These are phyloP conservation scores for Xiphophorus hellerii DNA, from an alignment of 2,113 vertebrate genomes.

Conservation along the genomic window DNA sequence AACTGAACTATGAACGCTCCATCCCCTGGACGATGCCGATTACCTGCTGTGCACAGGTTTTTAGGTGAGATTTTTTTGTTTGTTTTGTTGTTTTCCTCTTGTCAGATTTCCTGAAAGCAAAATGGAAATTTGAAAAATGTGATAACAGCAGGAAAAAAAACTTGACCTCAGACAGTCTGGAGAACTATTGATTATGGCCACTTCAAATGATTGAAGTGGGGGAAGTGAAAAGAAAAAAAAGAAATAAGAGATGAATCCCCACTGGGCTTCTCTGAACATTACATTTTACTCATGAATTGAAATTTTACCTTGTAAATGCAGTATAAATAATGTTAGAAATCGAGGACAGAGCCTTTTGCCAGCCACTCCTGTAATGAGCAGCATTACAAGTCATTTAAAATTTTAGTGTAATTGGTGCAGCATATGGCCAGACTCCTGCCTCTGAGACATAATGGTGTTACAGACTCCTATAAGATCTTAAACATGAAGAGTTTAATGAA, in stretches of 20 bases:
- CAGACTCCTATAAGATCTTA: conserved; percentile 17
- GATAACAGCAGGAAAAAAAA: not conserved
- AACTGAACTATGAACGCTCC: not conserved
- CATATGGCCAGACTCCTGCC: conserved; percentile 76
- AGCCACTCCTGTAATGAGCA: conserved; percentile 42
- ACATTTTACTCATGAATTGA: conserved; percentile 62
- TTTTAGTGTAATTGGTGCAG: conserved; percentile 61
- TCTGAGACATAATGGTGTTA: conserved; percentile 38
- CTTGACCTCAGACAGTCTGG: not conserved
- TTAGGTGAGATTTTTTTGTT: no score
- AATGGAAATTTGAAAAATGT: not conserved
- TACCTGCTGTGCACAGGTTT: no score
- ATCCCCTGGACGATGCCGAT: no score
- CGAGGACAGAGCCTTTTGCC: conserved; percentile 28
- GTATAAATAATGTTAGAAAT: conserved; percentile 58
- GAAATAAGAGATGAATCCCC: not conserved
- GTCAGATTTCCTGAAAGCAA: no score
- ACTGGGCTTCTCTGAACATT: conserved; percentile 45
- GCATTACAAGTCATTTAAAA: conserved; percentile 60
- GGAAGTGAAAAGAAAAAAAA: not conserved
- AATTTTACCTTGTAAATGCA: conserved; percentile 24
- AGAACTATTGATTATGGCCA: not conserved
- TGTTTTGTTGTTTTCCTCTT: no score
- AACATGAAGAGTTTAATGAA: conserved; percentile 14
- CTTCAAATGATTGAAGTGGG: not conserved